Evolutionary conservation across 2,113 vertebrate species (phyloP).

Genomic region (Rhodinocichla rosea): DNA sequence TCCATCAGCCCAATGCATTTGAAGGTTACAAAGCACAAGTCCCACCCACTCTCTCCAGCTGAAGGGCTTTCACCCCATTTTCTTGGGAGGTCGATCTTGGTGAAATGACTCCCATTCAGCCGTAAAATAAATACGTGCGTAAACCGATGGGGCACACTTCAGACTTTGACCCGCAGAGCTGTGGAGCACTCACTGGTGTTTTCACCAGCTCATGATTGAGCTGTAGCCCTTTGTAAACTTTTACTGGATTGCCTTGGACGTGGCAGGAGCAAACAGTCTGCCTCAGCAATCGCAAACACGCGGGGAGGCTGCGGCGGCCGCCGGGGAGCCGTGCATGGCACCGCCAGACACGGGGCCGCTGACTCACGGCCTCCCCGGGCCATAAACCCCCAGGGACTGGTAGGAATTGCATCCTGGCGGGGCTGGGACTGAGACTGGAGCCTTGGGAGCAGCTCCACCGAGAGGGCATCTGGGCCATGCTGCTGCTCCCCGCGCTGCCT

Average conservation of each 20-base stretch:
- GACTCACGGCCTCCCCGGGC: conserved; percentile 24
- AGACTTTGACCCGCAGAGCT: conserved; percentile 60
- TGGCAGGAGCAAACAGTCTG: conserved; percentile 53
- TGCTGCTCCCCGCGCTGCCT: conserved; percentile 8
- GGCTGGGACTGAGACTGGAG: not conserved
- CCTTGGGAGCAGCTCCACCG: not conserved
- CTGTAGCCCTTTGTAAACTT: conserved; percentile 62
- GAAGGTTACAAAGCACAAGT: conserved; percentile 30
- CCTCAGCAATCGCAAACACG: conserved; percentile 39
- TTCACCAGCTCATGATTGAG: conserved; percentile 51
- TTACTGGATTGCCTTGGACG: conserved; percentile 34
- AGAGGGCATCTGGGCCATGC: not conserved
- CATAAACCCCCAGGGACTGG: conserved; percentile 36
- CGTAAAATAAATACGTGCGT: not conserved
- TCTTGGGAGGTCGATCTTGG: not conserved
- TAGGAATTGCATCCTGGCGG: not conserved
- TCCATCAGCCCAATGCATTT: rapidly evolving
- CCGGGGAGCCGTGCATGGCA: conserved; percentile 20
- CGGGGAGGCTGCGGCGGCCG: not conserved
- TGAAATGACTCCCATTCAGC: not conserved
- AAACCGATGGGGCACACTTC: not conserved
- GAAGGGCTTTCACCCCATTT: not conserved
- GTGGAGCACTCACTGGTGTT: not conserved
- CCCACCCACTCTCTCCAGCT: not conserved
- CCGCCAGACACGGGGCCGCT: conserved; percentile 24